Conservation (phyloP, 1,140 invertebrate genomes). For the Penaeus japonicus region DNA sequence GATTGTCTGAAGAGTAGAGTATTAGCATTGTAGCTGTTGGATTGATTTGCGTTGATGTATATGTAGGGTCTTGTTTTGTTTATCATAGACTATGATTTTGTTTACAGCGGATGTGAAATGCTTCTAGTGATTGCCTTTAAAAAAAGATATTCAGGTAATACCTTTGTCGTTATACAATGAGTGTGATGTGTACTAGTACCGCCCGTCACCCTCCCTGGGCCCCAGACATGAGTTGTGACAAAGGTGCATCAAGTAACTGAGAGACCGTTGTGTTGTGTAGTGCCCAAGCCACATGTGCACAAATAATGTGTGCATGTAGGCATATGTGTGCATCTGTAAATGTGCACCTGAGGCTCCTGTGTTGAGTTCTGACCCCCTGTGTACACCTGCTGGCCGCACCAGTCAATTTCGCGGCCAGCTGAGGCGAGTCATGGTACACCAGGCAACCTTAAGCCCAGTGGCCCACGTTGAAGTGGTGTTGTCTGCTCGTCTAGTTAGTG, state of each 20-base stretch:
- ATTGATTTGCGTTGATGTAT: slow-evolving; percentile 47
- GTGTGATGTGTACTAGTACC: not conserved
- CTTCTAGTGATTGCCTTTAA: slow-evolving; percentile 23
- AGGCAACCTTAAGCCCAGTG: slow-evolving; percentile 18
- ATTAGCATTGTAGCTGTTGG: slow-evolving; percentile 40
- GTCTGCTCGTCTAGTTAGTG: slow-evolving; percentile 41
- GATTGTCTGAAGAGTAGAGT: slow-evolving; percentile 31
- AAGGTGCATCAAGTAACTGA: slow-evolving; percentile 29
- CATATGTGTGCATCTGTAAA: slow-evolving; percentile 28
- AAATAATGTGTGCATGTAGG: slow-evolving; percentile 6
- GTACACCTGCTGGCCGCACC: slow-evolving; percentile 34
- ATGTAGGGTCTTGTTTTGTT: slow-evolving; percentile 41
- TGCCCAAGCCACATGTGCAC: slow-evolving; percentile 29
- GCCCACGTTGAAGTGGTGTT: slow-evolving; percentile 31
- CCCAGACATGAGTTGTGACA: slow-evolving; percentile 51
- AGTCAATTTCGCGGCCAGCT: slow-evolving; percentile 44
- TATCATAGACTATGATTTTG: slow-evolving; percentile 39
- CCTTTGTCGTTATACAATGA: slow-evolving; percentile 11
- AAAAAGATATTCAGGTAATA: slow-evolving; percentile 13
- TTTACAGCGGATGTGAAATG: slow-evolving; percentile 38
- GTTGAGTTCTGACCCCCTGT: slow-evolving; percentile 52
- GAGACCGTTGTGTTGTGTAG: slow-evolving; percentile 22
- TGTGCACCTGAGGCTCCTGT: slow-evolving; percentile 43
- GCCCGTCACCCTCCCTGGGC: slow-evolving; percentile 35
- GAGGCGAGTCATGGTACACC: slow-evolving; percentile 25